Conservation (phyloP, 2,113 vertebrate genomes). For the Saccopteryx leptura region DNA sequence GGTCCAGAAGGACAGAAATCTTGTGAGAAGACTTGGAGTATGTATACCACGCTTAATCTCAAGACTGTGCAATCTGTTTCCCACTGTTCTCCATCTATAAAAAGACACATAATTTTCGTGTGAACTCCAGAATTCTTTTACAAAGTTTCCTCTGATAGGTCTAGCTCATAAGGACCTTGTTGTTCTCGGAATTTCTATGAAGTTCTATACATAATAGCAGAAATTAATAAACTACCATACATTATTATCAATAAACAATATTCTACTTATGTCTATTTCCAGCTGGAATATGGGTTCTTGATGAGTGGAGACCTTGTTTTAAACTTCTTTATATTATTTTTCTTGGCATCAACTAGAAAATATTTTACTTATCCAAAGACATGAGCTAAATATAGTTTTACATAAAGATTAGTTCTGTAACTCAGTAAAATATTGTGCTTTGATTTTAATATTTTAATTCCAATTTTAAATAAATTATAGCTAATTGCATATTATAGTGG, state of each 20-base stretch:
- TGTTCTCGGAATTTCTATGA: neutral
- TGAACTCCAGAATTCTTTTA: neutral
- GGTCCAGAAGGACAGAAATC: neutral
- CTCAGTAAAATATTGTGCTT: neutral
- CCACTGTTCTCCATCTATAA: neutral
- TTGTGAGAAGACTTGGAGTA: neutral
- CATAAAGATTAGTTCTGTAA: neutral
- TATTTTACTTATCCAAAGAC: neutral
- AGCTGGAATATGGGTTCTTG: neutral
- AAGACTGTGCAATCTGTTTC: neutral
- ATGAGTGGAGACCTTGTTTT: neutral
- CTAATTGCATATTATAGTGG: neutral
- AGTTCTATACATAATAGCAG: neutral
- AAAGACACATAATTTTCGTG: neutral
- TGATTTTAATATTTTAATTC: neutral
- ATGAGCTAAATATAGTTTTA: neutral
- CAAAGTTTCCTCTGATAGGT: neutral
- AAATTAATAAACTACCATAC: neutral
- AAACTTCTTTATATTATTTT: neutral
- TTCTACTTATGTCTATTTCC: neutral
- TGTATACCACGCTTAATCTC: neutral
- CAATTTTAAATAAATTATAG: neutral
- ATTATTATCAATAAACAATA: neutral
- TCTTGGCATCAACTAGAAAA: neutral
- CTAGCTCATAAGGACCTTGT: neutral